phyloP scores from a whole-genome alignment of 2,113 vertebrate species.

The Synchiropus splendidus region DNA sequence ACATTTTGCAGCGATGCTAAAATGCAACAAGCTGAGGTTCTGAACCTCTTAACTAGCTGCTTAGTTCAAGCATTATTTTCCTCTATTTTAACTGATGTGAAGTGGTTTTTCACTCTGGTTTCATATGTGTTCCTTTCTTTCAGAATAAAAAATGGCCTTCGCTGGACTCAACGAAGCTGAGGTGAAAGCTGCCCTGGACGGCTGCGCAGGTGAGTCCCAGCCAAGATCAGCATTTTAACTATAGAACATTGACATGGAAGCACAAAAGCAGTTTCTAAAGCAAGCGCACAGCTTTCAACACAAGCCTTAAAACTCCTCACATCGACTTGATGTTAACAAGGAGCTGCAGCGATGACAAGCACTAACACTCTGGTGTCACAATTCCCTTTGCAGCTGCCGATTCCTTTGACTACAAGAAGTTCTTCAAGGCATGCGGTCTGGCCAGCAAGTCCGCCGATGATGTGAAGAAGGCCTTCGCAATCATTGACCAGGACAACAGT shows the following conservation, averaged over 20 bases:
- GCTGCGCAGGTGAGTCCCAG: conserved; percentile 58
- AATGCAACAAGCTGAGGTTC: too few relatives aligned
- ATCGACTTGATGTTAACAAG: too few relatives aligned
- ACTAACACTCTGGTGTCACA: background rate
- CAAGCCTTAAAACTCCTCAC: too few relatives aligned
- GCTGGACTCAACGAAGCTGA: conserved; percentile 65
- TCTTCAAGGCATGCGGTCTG: conserved; percentile 67
- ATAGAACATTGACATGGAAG: too few relatives aligned
- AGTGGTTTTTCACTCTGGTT: too few relatives aligned
- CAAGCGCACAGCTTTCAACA: too few relatives aligned
- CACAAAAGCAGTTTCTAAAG: too few relatives aligned
- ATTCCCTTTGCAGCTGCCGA: conserved; percentile 51
- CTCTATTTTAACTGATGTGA: too few relatives aligned
- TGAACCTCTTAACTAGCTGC: too few relatives aligned
- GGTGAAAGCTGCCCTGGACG: conserved; percentile 63
- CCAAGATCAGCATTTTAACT: background rate
- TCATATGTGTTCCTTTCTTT: conserved; percentile 18
- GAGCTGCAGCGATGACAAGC: too few relatives aligned
- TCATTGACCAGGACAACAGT: conserved; percentile 73
- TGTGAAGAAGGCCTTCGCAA: conserved; percentile 62
- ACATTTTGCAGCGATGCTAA: too few relatives aligned
- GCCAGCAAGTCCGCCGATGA: conserved; percentile 56
- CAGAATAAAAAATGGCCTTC: conserved; percentile 65
- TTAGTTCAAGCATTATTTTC: background rate
- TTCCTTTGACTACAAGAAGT: conserved; percentile 64